Percentiles rank a stretch among this genome's conserved stretches.
These are phyloP conservation scores for Drosophila anceps DNA, from an alignment of 2,888 invertebrate genomes.

Conservation along the genomic window DNA sequence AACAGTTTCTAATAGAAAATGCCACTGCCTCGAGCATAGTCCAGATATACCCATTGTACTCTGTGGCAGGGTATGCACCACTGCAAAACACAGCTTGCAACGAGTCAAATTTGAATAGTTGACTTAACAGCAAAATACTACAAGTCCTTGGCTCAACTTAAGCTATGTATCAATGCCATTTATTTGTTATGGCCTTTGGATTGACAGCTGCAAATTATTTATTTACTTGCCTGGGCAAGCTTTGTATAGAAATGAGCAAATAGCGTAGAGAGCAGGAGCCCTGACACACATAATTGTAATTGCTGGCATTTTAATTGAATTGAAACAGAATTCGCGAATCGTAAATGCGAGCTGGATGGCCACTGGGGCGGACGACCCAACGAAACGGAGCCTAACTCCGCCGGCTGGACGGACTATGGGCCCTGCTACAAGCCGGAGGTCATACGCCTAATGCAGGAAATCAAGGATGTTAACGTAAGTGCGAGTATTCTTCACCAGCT, in stretches of 20 bases:
- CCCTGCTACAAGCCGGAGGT: slow-evolving; percentile 91
- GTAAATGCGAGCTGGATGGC: slow-evolving; percentile 89
- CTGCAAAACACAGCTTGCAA: neutral
- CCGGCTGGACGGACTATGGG: slow-evolving; percentile 94
- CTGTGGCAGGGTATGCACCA: neutral
- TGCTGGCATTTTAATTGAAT: slow-evolving; percentile 11
- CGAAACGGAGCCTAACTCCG: slow-evolving; percentile 79
- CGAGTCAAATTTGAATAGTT: neutral
- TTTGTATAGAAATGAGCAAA: neutral
- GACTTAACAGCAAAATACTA: neutral
- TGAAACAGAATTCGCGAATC: slow-evolving; percentile 89
- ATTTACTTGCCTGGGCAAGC: neutral
- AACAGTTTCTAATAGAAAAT: neutral
- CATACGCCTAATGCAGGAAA: slow-evolving; percentile 87
- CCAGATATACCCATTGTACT: neutral
- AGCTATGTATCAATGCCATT: neutral
- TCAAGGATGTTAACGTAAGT: slow-evolving; percentile 84
- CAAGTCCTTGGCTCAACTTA: neutral
- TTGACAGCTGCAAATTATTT: slow-evolving; percentile 3
- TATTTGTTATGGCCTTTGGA: neutral
- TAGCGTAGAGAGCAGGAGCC: neutral
- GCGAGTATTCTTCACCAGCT: neutral
- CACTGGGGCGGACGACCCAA: slow-evolving; percentile 88
- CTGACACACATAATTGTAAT: slow-evolving; percentile 20
- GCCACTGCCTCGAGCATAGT: neutral